Conservation (phyloP, 2,797 vertebrate species). For the Lates japonicus region DNA sequence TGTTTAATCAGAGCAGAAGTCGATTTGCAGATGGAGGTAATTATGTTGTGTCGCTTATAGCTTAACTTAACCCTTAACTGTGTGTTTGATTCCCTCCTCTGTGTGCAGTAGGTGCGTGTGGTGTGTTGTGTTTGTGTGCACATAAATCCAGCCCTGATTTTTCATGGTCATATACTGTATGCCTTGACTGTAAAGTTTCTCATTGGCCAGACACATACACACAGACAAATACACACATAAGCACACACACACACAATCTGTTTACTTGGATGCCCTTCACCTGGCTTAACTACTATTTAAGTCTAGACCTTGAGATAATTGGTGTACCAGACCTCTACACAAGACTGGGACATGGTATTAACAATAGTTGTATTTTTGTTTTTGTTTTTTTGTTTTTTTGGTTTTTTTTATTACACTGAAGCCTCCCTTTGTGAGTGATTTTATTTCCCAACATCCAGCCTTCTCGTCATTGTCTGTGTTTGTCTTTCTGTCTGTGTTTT, state of each 20-base stretch:
- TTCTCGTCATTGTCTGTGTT: constrained; percentile 66
- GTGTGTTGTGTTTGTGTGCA: constrained; percentile 54
- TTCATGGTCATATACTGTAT: constrained; percentile 33
- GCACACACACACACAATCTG: constrained; percentile 36
- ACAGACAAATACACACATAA: constrained; percentile 1
- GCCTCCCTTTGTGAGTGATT: constrained; percentile 49
- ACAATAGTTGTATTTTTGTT: too few species aligned
- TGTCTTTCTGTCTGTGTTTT: constrained; percentile 72
- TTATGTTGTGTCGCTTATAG: constrained; percentile 60
- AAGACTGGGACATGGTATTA: constrained; percentile 50
- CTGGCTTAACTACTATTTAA: constrained; percentile 57
- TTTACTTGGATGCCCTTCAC: constrained; percentile 59
- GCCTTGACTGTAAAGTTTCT: constrained; percentile 36
- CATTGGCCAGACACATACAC: constrained; percentile 14
- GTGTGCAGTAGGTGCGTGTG: constrained; percentile 39
- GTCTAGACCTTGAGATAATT: constrained; percentile 64
- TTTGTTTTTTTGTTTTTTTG: constrained; percentile 7
- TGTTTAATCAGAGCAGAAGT: constrained; percentile 74
- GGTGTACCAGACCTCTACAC: constrained; percentile 40
- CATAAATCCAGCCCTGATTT: constrained; percentile 50
- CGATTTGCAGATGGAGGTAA: constrained; percentile 80
- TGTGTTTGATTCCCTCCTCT: constrained; percentile 55
- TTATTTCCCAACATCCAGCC: constrained; percentile 49
- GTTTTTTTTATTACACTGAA: constrained; percentile 14
- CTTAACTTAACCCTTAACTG: constrained; percentile 40